Evolutionary conservation across 2,113 vertebrate genomes (phyloP), one percentile per base, ranked within the genome.

Genomic region (Phyllopteryx taeniolatus): DNA sequence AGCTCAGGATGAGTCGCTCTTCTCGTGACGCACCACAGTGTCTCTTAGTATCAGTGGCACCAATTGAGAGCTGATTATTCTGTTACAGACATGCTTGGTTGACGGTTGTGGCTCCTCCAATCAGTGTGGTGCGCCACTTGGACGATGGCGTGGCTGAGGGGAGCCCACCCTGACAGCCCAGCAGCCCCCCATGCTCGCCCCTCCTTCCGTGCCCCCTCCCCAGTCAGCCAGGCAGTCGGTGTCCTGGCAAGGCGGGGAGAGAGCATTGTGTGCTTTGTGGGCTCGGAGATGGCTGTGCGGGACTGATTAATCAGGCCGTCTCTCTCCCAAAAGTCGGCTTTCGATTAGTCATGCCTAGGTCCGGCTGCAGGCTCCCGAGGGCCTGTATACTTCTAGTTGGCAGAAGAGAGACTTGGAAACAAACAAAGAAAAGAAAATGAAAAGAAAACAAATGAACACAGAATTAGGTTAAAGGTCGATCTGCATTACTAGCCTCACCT

Each of bases 311-410:
- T 87, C 91, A 71, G 88, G 89, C 90, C 85, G 79, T 90, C 83
- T 90, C 89, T 89, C 88, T 90, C 88, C 82, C 76, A 82, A 68
- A 65, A 88, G 82, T 88, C 90, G 85, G 89, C 88, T 89, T 88
- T 91, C 87, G 89, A 85, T 88, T 87, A 78, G 90, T 91, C 90
- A 91, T 91, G 90, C 90, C 90, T 91, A 85, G 87, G 86, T 91
- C 90, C 88, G 88, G 89, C 90, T 80, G 90, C 88, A 91, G 90
- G 90, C 90, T 90, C 87, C 87, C 81, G 70, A 82, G 85, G 88
- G 90, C 91, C 91, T 83, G 90, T 87, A 87, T 75, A 88, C 88
- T 89, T 90, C 89, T 89, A 90, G 88, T 83, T 89, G 87, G 86
- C 89, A 78, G 89, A 91, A 87, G 85, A 90, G 87, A 91, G 87